Evolutionary conservation across 2,888 invertebrate species (phyloP).

Genomic region (Leucophenga maculata): DNA sequence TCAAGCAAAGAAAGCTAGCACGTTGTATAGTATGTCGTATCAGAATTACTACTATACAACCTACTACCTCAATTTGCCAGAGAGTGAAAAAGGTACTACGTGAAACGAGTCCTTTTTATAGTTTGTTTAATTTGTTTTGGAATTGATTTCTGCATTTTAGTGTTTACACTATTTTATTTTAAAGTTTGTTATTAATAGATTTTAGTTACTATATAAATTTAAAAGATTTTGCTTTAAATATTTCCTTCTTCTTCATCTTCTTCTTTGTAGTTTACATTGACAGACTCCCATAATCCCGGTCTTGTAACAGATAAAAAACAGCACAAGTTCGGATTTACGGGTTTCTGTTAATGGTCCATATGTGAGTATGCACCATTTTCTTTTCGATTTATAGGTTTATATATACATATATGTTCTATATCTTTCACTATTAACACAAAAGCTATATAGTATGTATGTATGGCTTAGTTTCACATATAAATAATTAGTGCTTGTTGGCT

Average conservation of each 20-base stretch:
- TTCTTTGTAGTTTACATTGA: constrained; percentile 71
- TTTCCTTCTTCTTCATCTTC: constrained; percentile 4
- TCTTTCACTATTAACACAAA: background rate
- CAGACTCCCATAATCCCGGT: constrained; percentile 73
- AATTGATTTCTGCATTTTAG: constrained; percentile 21
- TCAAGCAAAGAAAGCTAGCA: constrained; percentile 73
- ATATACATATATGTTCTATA: too few relatives aligned
- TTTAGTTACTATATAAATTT: background rate
- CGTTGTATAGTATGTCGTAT: constrained; percentile 70
- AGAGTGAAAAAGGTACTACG: constrained; percentile 63
- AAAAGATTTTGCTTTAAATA: background rate
- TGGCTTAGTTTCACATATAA: background rate
- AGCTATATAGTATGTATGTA: background rate
- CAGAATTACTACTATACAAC: constrained; percentile 72
- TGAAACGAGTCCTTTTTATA: constrained; percentile 50
- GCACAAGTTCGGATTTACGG: constrained; percentile 74
- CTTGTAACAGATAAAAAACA: constrained; percentile 71
- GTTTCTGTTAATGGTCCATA: constrained; percentile 74
- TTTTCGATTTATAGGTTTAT: too few relatives aligned
- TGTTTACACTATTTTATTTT: background rate
- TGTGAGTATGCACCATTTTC: constrained; percentile 67
- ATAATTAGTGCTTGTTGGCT: background rate
- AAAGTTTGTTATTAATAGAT: background rate
- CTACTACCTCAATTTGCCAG: constrained; percentile 74
- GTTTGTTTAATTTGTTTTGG: constrained; percentile 30